Base-by-base conservation (phyloP, 2,888 invertebrate species). In the Acanthosepion pharaonis region DNA sequence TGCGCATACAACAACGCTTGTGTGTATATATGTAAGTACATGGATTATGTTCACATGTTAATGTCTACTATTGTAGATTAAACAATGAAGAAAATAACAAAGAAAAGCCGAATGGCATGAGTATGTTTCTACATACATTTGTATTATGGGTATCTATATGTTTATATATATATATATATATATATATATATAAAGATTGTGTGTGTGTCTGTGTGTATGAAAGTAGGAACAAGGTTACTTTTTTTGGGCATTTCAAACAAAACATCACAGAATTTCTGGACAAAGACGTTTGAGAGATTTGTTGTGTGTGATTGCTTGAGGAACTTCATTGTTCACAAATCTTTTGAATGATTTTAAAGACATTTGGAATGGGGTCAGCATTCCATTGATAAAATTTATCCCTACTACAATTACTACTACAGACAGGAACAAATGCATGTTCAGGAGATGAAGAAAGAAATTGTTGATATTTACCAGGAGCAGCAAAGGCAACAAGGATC, bases 61-160 rank as follows among this genome's bases (percentile, higher is more conserved):
- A 78, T 78, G n/a, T 78, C 78, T 78, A 78, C 78, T 78, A 78
- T 78, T 78, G 78, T 78, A n/a, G 78, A n/a, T 78, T n/a, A 78
- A 78, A 78, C 11, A 78, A n/a, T 15, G n/a, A n/a, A n/a, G 78
- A n/a, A 78, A 78, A 78, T 78, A n/a, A 20, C 59, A 23, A 55
- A 59, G 59, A 59, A 59, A 78, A 78, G 78, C 78, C 78, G 78
- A 78, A n/a, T 78, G 78, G 78, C 78, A 78, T 33, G 33, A 78
- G 78, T 78, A 78, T 78, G 11, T n/a, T 78, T 78, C 18, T 78
- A 78, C n/a, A 78, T 78, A 33, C n/a, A 78, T 78, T n/a, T 78
- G n/a, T n/a, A 33, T 4, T 23, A 23, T 59, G 5, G 20, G 59
- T 23, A 23, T 23, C 2, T 59, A 23, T 23, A 18, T 55, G 55